A percentile compares a stretch with the other conserved stretches of the same genome.
Evolutionary conservation across 2,113 vertebrate species (phyloP).

Genomic region (Coregonus clupeaformis): DNA sequence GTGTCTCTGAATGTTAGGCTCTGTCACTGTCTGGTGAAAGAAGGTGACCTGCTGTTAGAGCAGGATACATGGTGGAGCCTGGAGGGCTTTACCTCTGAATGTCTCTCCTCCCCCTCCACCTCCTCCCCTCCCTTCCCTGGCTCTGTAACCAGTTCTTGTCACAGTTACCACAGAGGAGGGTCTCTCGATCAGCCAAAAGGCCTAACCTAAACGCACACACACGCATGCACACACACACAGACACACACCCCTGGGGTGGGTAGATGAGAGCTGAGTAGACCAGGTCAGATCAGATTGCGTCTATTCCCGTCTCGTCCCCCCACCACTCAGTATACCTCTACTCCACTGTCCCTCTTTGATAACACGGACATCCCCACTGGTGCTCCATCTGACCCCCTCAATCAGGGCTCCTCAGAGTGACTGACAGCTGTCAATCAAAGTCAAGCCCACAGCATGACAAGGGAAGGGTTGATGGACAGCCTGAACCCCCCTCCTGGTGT

Average conservation of each 20-base stretch:
- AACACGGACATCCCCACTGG: constrained; percentile 27
- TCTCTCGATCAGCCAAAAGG: not conserved
- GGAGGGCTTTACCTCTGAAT: constrained; percentile 19
- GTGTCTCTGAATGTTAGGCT: constrained; percentile 6
- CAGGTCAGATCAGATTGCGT: constrained; percentile 47
- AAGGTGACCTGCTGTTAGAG: constrained; percentile 20
- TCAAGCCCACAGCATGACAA: constrained; percentile 37
- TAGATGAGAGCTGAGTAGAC: constrained; percentile 30
- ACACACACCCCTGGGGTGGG: not conserved
- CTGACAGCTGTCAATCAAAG: constrained; percentile 61
- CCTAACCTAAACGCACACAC: constrained; percentile 34
- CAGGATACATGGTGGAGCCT: constrained; percentile 20
- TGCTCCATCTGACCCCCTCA: constrained; percentile 51
- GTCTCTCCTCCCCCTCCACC: constrained; percentile 5
- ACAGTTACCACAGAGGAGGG: not conserved
- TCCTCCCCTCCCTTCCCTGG: no score
- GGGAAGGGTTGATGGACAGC: constrained; percentile 43
- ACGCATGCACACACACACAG: not conserved
- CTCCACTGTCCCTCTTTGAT: constrained; percentile 17
- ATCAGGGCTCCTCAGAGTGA: constrained; percentile 56
- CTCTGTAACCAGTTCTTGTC: no score
- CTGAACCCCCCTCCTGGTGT: not conserved
- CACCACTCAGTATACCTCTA: constrained; percentile 5
- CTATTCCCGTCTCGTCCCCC: constrained; percentile 40
- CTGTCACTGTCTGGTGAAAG: constrained; percentile 15